Evolutionary conservation across 2,113 vertebrate genomes (phyloP), one percentile per base, ranked within the genome.

Genomic region (Geococcyx californianus): DNA sequence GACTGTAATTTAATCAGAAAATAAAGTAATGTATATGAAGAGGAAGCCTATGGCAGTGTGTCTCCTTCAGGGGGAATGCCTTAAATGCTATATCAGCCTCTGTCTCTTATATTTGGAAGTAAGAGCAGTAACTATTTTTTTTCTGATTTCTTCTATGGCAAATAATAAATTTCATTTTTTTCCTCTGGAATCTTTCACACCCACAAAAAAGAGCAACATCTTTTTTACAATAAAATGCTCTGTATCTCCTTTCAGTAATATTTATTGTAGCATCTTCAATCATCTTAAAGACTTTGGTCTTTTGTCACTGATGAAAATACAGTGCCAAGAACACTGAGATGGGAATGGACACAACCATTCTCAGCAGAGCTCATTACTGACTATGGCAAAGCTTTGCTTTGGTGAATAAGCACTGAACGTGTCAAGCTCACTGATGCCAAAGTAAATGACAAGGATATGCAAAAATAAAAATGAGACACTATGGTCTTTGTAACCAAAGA

Each of bases 351-450:
- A 78, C 7, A 21, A 26, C 40, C 1, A 4, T 63, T 63, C 52
- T 67, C 51, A 60, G 54, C 44, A 66, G 25, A 79, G 20, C 52
- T 85, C 7, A 0, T 1, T 56, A 72, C 58, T 26, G 56, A 42
- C 34, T 5, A 26, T 55, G 56, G 24, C 56, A 78, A 74, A 74
- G 15, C 19, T 66, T 74, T 36, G 11, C 28, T 73, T 55, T 33
- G 20, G 64, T 45, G 16, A 44, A 18, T 0, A 0, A 83, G 49
- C 34, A 75, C 15, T 3, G 6, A 62, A 54, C 17, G 20, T 1
- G 1, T 10, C 21, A 26, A 84, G 16, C 23, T n/a, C 58, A 31
- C 28, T 38, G 44, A 34, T 54, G 36, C 23, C 67, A 79, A 52
- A 81, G 51, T 25, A 84, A 76, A 69, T 25, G 11, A 94, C 11